phyloP scores from a whole-genome alignment of 2,888 invertebrate genomes.

The Stenichneumon culpator region DNA sequence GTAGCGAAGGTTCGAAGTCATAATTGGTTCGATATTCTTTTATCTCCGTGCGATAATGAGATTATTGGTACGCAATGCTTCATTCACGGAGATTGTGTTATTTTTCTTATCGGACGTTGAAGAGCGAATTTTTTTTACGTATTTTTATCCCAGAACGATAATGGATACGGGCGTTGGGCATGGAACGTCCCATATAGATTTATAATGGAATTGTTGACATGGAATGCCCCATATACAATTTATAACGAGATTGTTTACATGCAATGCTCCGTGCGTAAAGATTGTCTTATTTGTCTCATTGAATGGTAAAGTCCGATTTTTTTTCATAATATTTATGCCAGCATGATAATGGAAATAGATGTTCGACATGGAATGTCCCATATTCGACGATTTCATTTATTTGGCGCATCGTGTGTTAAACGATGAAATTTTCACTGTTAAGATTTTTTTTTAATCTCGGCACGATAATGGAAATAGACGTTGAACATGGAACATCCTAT shows the following conservation, averaged over 20 bases:
- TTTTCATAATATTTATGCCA: background rate
- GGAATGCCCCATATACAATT: no score
- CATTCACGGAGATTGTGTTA: background rate
- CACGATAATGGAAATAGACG: no score
- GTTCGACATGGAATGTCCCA: background rate
- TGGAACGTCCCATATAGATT: no score
- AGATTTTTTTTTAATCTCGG: background rate
- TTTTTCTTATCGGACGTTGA: background rate
- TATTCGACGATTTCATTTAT: background rate
- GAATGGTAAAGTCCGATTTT: background rate
- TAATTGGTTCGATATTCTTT: background rate
- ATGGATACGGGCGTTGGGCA: no score
- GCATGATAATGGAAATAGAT: background rate
- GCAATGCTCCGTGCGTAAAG: no score
- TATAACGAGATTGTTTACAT: no score
- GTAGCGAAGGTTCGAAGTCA: slow-evolving; percentile 21
- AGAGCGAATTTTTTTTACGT: background rate
- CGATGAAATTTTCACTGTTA: slow-evolving; percentile 21
- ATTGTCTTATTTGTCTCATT: no score
- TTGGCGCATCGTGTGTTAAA: background rate
- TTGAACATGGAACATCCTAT: no score
- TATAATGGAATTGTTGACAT: no score
- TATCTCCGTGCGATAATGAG: background rate
- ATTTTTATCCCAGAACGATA: background rate
- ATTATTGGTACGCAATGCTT: background rate